phyloP scores from a whole-genome alignment of 1,140 invertebrate species.

The Stegodyphus dumicola region DNA sequence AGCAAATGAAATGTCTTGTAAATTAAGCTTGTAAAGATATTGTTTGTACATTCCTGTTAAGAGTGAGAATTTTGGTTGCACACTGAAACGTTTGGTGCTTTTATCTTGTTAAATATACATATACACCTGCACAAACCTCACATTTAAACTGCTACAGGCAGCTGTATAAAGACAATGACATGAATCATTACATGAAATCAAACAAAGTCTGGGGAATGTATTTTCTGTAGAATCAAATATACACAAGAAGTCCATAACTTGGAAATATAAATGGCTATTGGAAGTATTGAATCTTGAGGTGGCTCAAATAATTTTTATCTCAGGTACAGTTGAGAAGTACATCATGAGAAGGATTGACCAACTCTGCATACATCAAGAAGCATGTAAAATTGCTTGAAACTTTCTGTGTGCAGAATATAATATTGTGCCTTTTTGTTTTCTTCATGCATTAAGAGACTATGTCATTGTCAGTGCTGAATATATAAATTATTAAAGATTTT shows the following conservation, averaged over 20 bases:
- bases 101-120: conserved; percentile 38
- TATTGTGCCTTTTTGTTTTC: conserved; percentile 56
- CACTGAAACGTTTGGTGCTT: conserved; percentile 44
- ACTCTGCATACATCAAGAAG: neutral
- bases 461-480: conserved; percentile 31
- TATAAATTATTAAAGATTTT: neutral
- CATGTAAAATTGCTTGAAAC: conserved; percentile 11
- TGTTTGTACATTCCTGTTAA: conserved; percentile 50
- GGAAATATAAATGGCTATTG: neutral
- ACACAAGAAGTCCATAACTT: neutral
- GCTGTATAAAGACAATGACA: conserved; percentile 30
- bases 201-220: conserved; percentile 1
- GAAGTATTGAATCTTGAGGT: conserved; percentile 1
- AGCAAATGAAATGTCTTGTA: neutral
- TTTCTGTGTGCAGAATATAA: conserved; percentile 37
- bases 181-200: neutral
- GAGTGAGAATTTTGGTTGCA: conserved; percentile 21
- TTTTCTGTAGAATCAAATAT: neutral
- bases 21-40: neutral
- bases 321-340: conserved; percentile 15
- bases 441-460: conserved; percentile 35
- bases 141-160: conserved; percentile 36
- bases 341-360: neutral
- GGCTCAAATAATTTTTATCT: conserved; percentile 54
- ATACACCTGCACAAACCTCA: conserved; percentile 50